Conservation (phyloP, 2,113 vertebrate species). For the Sclerurus mexicanus region DNA sequence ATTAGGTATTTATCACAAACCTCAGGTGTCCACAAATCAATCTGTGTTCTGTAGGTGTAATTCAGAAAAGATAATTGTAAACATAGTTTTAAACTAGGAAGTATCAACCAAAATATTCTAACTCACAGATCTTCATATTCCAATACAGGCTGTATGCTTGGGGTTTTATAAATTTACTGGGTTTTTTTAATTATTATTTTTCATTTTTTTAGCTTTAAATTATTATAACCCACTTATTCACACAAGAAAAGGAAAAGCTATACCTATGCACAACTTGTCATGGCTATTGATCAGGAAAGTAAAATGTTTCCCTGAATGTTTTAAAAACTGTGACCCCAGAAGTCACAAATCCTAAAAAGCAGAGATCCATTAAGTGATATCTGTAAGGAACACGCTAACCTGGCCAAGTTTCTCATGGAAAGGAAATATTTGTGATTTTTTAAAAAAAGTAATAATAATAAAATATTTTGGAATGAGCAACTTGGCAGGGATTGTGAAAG, state of each 20-base stretch:
- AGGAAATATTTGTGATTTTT: background rate
- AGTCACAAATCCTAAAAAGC: background rate
- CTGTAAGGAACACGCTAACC: background rate
- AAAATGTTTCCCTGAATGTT: background rate
- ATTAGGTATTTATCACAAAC: background rate
- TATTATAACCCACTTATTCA: background rate
- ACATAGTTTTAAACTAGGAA: background rate
- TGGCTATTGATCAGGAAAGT: background rate
- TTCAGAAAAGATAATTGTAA: background rate
- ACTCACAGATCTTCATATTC: background rate
- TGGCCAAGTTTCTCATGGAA: background rate
- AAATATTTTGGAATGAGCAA: background rate
- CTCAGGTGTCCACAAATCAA: background rate
- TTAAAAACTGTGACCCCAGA: background rate
- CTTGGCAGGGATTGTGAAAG: background rate
- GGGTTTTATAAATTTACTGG: background rate
- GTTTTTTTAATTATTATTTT: no score
- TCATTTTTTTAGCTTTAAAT: background rate
- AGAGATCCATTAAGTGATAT: background rate
- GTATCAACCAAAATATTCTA: background rate
- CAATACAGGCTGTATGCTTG: background rate
- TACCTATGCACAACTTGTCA: background rate
- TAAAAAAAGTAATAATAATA: background rate
- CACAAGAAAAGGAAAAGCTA: background rate
- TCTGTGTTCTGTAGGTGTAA: background rate